Conservation (phyloP, 1,140 invertebrate species). For the Drosophila nigromelanica region DNA sequence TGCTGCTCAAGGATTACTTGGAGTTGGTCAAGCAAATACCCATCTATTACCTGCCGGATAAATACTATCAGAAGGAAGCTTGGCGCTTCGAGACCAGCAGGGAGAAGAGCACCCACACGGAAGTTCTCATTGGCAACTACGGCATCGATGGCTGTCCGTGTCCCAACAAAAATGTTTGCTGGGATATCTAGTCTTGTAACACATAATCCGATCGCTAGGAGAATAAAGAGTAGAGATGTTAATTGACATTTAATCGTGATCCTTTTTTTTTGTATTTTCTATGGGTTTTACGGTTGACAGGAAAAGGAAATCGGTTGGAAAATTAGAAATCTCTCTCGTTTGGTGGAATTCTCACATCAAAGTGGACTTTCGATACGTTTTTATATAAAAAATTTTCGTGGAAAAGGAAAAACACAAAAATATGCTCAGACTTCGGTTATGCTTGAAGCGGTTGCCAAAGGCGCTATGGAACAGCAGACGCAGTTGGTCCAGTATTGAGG, state of each 20-base stretch:
- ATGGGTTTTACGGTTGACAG: not conserved
- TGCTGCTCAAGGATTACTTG: conserved; percentile 51
- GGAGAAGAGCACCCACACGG: conserved; percentile 58
- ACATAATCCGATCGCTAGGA: not conserved
- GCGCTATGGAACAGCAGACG: not conserved
- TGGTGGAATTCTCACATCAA: not conserved
- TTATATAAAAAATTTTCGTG: not conserved
- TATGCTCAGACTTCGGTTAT: not conserved
- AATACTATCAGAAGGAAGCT: conserved; percentile 29
- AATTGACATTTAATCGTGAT: not conserved
- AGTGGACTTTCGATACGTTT: not conserved
- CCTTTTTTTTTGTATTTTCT: not conserved
- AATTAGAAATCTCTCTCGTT: not conserved
- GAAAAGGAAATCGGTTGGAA: too few relatives aligned
- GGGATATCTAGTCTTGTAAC: conserved; percentile 33
- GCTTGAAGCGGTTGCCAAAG: not conserved
- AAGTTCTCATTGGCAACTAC: conserved; percentile 49
- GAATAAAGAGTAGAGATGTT: conserved; percentile 31
- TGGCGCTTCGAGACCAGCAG: conserved; percentile 31
- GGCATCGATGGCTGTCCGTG: conserved; percentile 73
- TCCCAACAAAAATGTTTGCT: conserved; percentile 50
- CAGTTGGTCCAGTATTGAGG: not conserved
- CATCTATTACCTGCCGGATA: conserved; percentile 54
- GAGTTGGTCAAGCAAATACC: conserved; percentile 36
- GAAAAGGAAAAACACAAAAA: conserved; percentile 1